These are phyloP conservation scores for Cranoglanis bouderius DNA, from an alignment of 2,113 vertebrate species.

Conservation along the genomic window DNA sequence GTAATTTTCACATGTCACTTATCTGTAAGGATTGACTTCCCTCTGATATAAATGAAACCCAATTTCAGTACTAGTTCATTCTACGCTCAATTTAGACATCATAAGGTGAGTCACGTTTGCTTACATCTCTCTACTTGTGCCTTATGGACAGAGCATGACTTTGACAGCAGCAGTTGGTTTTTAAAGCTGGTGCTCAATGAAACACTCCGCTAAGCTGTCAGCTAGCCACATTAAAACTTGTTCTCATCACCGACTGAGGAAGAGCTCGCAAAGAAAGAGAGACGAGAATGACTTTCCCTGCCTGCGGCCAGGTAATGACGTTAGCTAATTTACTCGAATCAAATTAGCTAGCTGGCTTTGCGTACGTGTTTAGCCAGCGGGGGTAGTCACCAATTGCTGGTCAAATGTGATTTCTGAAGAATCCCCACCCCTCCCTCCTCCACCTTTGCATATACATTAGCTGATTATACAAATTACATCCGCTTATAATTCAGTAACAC, in stretches of 20 bases:
- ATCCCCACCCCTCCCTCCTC: neutral
- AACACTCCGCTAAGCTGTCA: neutral
- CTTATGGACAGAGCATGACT: neutral
- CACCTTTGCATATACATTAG: neutral
- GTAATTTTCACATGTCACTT: neutral
- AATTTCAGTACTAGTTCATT: neutral
- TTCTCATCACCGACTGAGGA: neutral
- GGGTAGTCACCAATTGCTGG: neutral
- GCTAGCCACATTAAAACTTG: neutral
- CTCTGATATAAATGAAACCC: neutral
- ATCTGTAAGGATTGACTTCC: neutral
- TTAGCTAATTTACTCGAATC: constrained; percentile 24
- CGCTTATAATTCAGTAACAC: neutral
- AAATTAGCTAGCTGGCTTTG: constrained; percentile 8
- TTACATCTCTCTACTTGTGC: neutral
- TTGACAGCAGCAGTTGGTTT: neutral
- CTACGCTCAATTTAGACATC: neutral
- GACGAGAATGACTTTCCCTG: neutral
- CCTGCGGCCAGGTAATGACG: neutral
- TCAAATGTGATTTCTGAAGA: neutral
- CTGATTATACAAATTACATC: constrained; percentile 17
- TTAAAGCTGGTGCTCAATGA: neutral
- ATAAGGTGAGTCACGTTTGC: neutral
- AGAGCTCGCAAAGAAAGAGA: neutral
- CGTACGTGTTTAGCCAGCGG: constrained; percentile 3